Evolutionary conservation across 1,140 invertebrate genomes (phyloP), one percentile per base, ranked within the genome.

Genomic region (Ooceraea biroi): DNA sequence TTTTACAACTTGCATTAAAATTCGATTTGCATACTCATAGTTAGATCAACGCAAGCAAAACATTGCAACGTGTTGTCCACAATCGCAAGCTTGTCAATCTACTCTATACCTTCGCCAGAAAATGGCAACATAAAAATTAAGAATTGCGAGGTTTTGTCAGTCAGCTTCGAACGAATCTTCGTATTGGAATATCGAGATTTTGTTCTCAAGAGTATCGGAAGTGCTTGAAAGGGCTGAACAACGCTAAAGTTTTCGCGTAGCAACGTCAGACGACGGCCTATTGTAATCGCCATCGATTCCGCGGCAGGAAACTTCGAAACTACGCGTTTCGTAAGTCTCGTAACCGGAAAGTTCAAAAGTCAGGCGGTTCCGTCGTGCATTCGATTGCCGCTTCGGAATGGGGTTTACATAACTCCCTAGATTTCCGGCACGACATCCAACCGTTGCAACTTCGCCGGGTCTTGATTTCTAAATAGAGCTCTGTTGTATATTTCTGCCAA

Each of bases 201-300:
- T 57, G 63, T 69, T 17, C 48, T 78, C 27, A 50, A 19, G 17
- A 46, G 3, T 36, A 19, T 17, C 25, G 76, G 65, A 69, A 80
- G 17, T 69, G 25, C 25, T 50, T 25, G 50, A 22, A 11, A 77
- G 22, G 2, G 22, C 48, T 36, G 22, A 72, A 55, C 25, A 61
- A 41, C 22, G 22, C n/a, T 11, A 80, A 86, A 82, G 69, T 76
- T 80, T 74, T 14, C 61, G 27, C 19, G n/a, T 12, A 44, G 17
- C 25, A 44, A 77, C n/a, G 14, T 66, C 46, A 57, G 25, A 22
- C 68, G 41, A 19, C 17, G 4, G 36, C 22, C 60, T 48, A 84
- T 87, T 87, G 68, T 84, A 88, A 88, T 88, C 60, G 44, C 44
- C 48, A 80, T 82, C 69, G 68, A 82, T 74, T 82, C 19, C 69